Base-by-base conservation (phyloP, 1,140 invertebrate species). In the Euwallacea fornicatus region DNA sequence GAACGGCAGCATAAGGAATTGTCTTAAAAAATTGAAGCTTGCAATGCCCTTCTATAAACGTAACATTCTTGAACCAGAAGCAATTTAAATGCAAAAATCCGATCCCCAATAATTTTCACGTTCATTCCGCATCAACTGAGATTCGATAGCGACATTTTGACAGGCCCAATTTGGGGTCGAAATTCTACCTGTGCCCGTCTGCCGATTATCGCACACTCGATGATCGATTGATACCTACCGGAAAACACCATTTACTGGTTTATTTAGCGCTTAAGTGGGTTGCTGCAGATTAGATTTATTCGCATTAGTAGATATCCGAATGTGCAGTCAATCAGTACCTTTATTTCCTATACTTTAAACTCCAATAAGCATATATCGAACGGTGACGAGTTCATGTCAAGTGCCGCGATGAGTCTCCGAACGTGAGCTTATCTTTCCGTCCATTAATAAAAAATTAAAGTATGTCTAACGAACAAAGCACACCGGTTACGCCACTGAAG, bases 181-280 rank as follows among this genome's bases (percentile, higher is more conserved):
- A 42, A 46, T 71, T 65, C 53, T 71, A 71, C 69, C 69, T 71
- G 69, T 43, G 67, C 42, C 43, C 56, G 16, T 15, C 15, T 44
- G 16, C 58, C 65, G 65, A 66, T 66, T 66, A 69, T 62, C 41
- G 43, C 56, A 16, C 13, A 43, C 8, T 54, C 42, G 62, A 65
- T 71, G 63, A 65, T 71, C 69, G 69, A 71, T 71, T 66, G 69
- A 65, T 65, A 16, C 50, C 55, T 65, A 16, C 50, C 55, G 69
- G 69, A 71, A 71, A 71, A 71, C 66, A 50, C 62, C 69, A 65
- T 71, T 66, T 71, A 46, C 55, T 59, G 62, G 62, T 44, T 71
- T 66, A 58, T 71, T 71, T 71, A 44, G 69, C 63, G 56, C 33
- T 42, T 54, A 66, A 71, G 69, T 65, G 69, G 61, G 53, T 50